Conservation (phyloP, 1,140 invertebrate species). For the Arion vulgaris region DNA sequence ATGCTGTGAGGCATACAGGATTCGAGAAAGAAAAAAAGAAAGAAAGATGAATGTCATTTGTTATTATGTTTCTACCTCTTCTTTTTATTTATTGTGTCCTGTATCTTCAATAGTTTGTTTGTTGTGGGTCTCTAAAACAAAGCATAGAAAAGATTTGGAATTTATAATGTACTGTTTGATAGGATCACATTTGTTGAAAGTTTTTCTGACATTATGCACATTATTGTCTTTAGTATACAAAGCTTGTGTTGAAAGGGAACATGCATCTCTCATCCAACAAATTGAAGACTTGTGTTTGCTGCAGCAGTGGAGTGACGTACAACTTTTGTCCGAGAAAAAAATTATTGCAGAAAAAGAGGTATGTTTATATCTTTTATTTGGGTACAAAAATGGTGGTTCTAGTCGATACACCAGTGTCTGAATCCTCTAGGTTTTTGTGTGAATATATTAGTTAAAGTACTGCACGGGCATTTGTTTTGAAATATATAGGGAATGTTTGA, state of each 20-base stretch:
- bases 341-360: conserved; percentile 25
- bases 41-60: no score
- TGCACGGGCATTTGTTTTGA: no score
- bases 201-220: no score
- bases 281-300: neutral
- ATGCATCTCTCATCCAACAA: neutral
- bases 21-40: no score
- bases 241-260: conserved; percentile 1
- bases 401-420: neutral
- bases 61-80: no score
- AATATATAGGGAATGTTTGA: no score
- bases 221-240: conserved; percentile 3
- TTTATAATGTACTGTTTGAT: no score
- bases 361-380: neutral
- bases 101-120: neutral
- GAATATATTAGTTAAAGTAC: neutral
- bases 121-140: no score
- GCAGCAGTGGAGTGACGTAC: neutral
- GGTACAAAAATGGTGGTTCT: neutral
- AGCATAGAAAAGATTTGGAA: no score
- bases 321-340: conserved; percentile 22
- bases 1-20: no score
- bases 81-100: neutral
- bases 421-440: neutral
- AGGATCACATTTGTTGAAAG: neutral